phyloP scores from a whole-genome alignment of 2,888 invertebrate genomes.

The Euspilapteryx auroguttella region DNA sequence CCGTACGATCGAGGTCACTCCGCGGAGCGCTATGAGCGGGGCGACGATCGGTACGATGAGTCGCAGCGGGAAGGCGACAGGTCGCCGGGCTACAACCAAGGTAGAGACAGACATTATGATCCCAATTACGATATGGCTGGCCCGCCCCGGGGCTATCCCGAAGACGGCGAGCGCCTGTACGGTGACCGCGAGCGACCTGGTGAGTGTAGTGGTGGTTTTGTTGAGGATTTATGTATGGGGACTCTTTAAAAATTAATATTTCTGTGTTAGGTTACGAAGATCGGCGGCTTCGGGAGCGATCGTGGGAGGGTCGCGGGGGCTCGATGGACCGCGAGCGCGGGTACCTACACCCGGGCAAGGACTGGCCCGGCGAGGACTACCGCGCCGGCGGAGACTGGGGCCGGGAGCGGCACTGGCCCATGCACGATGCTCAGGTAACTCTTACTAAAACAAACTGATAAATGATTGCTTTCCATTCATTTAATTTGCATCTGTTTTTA shows the following conservation, averaged over 20 bases:
- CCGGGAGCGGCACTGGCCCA: slow-evolving; percentile 48
- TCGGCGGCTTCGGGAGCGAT: slow-evolving; percentile 51
- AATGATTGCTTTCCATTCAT: too few species aligned
- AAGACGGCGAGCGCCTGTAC: slow-evolving; percentile 57
- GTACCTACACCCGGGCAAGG: slow-evolving; percentile 50
- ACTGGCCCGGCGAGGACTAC: slow-evolving; percentile 59
- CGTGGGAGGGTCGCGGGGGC: slow-evolving; percentile 57
- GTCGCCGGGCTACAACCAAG: slow-evolving; percentile 42
- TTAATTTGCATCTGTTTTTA: too few species aligned
- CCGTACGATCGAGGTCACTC: slow-evolving; percentile 48
- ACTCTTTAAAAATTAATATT: slow-evolving; percentile 4
- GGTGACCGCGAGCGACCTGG: slow-evolving; percentile 38
- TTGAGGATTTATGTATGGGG: background rate
- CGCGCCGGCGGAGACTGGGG: slow-evolving; percentile 53
- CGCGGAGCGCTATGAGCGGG: slow-evolving; percentile 52
- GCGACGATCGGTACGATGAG: slow-evolving; percentile 45
- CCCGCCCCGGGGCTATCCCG: slow-evolving; percentile 48
- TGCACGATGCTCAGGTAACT: slow-evolving; percentile 51
- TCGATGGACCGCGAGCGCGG: slow-evolving; percentile 48
- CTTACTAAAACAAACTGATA: too few species aligned
- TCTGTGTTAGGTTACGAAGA: slow-evolving; percentile 42
- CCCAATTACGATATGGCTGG: slow-evolving; percentile 43
- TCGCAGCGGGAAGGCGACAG: slow-evolving; percentile 42
- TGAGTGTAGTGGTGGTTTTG: background rate
- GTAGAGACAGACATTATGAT: slow-evolving; percentile 50